Conservation (phyloP, 2,113 vertebrate genomes). For the Sphaerodactylus townsendi region DNA sequence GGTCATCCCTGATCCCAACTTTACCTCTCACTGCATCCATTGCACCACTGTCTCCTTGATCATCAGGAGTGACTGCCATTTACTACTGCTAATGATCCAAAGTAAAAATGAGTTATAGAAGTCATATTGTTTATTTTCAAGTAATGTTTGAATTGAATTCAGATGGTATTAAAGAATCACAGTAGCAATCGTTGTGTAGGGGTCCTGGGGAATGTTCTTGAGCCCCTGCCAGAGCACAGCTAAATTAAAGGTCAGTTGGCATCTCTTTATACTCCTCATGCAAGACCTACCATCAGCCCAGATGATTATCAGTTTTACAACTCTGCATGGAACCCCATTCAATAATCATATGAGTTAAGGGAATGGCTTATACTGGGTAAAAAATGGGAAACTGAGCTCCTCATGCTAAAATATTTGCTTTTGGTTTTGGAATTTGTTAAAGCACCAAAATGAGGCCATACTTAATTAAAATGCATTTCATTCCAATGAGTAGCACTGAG, state of each 20-base stretch:
- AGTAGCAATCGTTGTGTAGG: no score
- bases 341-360: background rate
- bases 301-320: no score
- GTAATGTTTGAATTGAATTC: no score
- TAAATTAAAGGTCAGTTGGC: background rate
- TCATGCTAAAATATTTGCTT: background rate
- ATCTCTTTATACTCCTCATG: background rate
- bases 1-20: no score
- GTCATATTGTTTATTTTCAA: no score
- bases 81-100: background rate
- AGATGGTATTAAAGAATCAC: no score
- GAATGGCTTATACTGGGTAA: background rate
- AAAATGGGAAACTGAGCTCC: background rate
- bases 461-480: background rate
- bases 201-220: no score
- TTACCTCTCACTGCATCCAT: no score
- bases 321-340: no score
- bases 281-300: no score
- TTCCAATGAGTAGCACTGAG: background rate
- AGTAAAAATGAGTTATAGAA: background rate
- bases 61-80: no score
- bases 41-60: no score
- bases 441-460: background rate
- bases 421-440: background rate
- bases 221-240: background rate